Percentiles rank a stretch among this genome's conserved stretches.
Evolutionary conservation across 2,888 invertebrate genomes (phyloP).

Genomic region (Chirona hameri): DNA sequence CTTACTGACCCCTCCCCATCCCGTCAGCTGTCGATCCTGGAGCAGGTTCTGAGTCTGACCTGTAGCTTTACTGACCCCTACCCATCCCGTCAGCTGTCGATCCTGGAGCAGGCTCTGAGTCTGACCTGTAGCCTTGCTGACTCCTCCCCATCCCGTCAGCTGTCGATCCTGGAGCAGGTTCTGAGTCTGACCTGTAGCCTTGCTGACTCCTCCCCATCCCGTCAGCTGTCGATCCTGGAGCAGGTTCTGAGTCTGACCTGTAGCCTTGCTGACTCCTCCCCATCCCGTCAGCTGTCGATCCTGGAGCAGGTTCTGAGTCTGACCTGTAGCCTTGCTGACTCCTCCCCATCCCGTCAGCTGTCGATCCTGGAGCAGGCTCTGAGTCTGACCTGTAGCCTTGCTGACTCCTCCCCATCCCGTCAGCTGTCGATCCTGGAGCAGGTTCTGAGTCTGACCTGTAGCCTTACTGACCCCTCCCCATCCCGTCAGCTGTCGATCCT

Average conservation of each 20-base stretch:
- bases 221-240: slow-evolving; percentile 56
- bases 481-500: slow-evolving; percentile 49
- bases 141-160: background rate
- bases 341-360: background rate
- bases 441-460: slow-evolving; percentile 62
- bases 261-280: background rate
- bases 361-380: slow-evolving; percentile 71
- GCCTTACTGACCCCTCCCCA: background rate
- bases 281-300: slow-evolving; percentile 40
- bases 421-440: slow-evolving; percentile 60
- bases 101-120: slow-evolving; percentile 74
- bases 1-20: background rate
- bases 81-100: background rate
- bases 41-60: slow-evolving; percentile 69
- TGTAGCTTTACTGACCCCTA: background rate
- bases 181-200: slow-evolving; percentile 59
- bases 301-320: slow-evolving; percentile 78
- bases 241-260: slow-evolving; percentile 65
- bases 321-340: background rate
- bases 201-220: background rate
- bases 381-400: slow-evolving; percentile 53
- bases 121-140: slow-evolving; percentile 49
- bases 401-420: background rate
- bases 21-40: slow-evolving; percentile 52
- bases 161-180: slow-evolving; percentile 66